Base-by-base conservation (phyloP, 2,113 vertebrate genomes). In the Rostratula benghalensis region DNA sequence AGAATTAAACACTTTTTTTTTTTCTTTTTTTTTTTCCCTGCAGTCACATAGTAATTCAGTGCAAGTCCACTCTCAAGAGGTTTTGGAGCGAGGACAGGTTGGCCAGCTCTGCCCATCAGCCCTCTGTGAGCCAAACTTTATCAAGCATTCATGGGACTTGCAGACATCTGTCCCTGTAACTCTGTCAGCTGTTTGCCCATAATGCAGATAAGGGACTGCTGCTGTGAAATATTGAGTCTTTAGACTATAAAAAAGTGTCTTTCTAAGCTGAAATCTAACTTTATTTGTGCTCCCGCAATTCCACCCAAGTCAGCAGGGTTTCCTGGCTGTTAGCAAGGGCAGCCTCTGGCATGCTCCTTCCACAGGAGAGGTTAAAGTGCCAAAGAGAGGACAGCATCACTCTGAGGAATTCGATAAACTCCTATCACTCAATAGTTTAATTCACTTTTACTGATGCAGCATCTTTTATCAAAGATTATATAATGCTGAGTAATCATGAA, bases 391-490 rank as follows among this genome's bases (percentile, higher is more conserved):
- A 92, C 91, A 84, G 59, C 92, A 90, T 73, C 81, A 6, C 89
- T 80, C 69, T 3, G 31, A 78, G 56, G 76, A 94, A 95, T 90
- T 76, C 93, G 71, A 92, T 96, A 85, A 95, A 92, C 85, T 96
- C 92, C 96, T 95, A 95, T 94, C 94, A 97, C 78, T 96, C 93
- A 85, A 95, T 94, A 97, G 74, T 95, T 91, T 96, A 97, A 94
- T 89, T 97, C 93, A 74, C 43, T 93, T 97, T 76, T 90, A 91
- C 78, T 90, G 81, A 91, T 73, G 89, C 96, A 94, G 86, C 97
- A 92, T 96, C 88, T 97, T 97, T 89, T 90, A 97, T 95, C 91
- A 91, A 94, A 97, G 95, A 97, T 97, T 94, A 93, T 76, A 97
- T 97, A 98, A 96, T 95, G 92, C 96, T 97, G 95, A 50, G 60